These are phyloP conservation scores for Lanistes nyassanus DNA, from an alignment of 1,140 invertebrate species.

Conservation along the genomic window DNA sequence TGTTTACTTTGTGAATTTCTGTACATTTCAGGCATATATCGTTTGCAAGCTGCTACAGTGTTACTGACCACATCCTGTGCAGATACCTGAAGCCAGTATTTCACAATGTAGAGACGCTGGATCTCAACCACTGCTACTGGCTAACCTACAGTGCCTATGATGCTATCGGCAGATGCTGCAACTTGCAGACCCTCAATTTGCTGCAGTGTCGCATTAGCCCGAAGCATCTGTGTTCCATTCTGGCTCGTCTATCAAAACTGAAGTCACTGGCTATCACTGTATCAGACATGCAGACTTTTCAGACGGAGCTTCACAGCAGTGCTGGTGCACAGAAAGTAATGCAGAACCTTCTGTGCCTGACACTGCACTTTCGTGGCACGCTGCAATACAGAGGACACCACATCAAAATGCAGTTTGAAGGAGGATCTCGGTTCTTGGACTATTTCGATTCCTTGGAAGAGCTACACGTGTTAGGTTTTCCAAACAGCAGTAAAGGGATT, in stretches of 20 bases:
- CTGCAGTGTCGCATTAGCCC: constrained; percentile 41
- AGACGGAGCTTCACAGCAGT: constrained; percentile 35
- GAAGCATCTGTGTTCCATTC: constrained; percentile 37
- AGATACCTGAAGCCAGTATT: constrained; percentile 32
- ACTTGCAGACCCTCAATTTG: constrained; percentile 40
- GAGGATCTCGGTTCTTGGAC: constrained; percentile 41
- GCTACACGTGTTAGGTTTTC: constrained; percentile 45
- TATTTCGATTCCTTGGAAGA: constrained; percentile 45
- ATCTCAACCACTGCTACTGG: constrained; percentile 55
- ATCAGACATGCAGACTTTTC: constrained; percentile 41
- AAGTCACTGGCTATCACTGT: constrained; percentile 40
- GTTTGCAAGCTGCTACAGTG: constrained; percentile 28
- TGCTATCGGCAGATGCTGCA: constrained; percentile 36
- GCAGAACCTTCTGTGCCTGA: constrained; percentile 31
- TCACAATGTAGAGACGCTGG: constrained; percentile 38
- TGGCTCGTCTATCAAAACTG: constrained; percentile 35
- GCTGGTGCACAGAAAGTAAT: constrained; percentile 41
- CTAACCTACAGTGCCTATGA: constrained; percentile 32
- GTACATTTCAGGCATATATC: neutral
- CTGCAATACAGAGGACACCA: constrained; percentile 28
- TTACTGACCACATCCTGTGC: constrained; percentile 28
- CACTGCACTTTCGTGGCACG: constrained; percentile 37
- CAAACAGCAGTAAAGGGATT: constrained; percentile 32
- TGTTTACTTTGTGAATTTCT: neutral
- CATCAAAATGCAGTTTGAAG: constrained; percentile 36